These are phyloP conservation scores for Calidris pygmaea DNA, from an alignment of 2,113 vertebrate genomes.

Conservation along the genomic window DNA sequence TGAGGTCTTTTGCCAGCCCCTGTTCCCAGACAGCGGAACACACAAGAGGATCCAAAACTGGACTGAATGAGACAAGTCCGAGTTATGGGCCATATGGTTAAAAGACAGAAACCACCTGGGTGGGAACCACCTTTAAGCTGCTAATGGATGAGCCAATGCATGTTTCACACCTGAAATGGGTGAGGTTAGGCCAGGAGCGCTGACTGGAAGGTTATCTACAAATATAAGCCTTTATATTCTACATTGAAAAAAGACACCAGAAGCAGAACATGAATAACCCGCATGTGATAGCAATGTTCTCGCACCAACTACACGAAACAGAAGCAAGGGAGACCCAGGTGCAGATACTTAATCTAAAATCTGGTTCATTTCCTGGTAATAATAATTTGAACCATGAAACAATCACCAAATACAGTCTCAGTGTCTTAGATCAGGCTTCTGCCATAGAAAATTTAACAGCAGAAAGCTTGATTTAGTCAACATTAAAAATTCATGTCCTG, in stretches of 20 bases:
- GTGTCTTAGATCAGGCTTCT: background rate
- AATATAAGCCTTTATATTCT: background rate
- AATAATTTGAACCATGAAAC: background rate
- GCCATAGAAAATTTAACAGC: background rate
- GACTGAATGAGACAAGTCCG: background rate
- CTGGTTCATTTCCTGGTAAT: background rate
- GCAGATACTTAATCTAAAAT: background rate
- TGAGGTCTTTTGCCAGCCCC: background rate
- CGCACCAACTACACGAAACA: background rate
- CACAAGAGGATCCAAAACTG: background rate
- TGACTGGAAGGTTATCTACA: background rate
- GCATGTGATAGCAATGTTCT: fast-evolving
- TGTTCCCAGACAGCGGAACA: fast-evolving
- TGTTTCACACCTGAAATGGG: background rate
- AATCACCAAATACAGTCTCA: background rate
- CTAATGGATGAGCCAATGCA: background rate
- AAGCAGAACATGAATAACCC: background rate
- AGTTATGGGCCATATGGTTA: background rate
- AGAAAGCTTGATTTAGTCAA: background rate
- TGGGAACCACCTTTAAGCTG: background rate
- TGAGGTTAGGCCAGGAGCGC: background rate
- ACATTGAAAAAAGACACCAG: background rate
- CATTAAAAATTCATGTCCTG: background rate
- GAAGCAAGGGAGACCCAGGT: background rate
- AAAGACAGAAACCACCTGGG: background rate